A percentile compares a stretch with the other conserved stretches of the same genome.
Evolutionary conservation across 2,888 invertebrate species (phyloP).

Genomic region (Theretra japonica): DNA sequence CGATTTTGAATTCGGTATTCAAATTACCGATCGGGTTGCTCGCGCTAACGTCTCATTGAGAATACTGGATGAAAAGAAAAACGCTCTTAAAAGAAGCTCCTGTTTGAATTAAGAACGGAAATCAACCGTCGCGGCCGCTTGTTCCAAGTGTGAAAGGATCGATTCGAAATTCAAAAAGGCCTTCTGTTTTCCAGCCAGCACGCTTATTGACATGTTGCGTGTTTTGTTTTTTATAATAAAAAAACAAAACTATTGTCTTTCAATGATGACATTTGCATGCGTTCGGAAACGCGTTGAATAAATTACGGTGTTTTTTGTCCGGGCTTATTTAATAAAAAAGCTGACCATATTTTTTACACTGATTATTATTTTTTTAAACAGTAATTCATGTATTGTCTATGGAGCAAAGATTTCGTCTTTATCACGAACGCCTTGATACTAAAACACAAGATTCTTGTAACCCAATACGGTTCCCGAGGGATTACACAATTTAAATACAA

Average conservation of each 20-base stretch:
- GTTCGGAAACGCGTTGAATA: conserved; percentile 45
- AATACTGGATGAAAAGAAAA: conserved; percentile 66
- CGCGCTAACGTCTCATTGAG: conserved; percentile 62
- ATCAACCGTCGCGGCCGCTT: conserved; percentile 80
- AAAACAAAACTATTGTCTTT: conserved; percentile 35
- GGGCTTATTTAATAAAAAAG: conserved; percentile 23
- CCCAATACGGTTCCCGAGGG: conserved; percentile 13
- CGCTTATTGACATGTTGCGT: conserved; percentile 76
- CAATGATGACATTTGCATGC: conserved; percentile 35
- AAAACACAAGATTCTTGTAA: background rate
- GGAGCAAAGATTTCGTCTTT: background rate
- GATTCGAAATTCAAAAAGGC: conserved; percentile 76
- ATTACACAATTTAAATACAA: conserved; percentile 21
- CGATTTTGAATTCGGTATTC: conserved; percentile 77
- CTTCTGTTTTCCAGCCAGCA: conserved; percentile 64
- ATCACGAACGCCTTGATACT: background rate
- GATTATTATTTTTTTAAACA: conserved; percentile 7
- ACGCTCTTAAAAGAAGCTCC: conserved; percentile 70
- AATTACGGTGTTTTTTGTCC: conserved; percentile 43
- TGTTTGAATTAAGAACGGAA: conserved; percentile 83
- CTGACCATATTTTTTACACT: conserved; percentile 20
- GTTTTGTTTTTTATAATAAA: conserved; percentile 52
- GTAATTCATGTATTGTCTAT: background rate
- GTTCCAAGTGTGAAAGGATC: conserved; percentile 83
- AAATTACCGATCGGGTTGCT: conserved; percentile 78